Conservation (phyloP, 1,140 invertebrate species). For the Macrobrachium nipponense region DNA sequence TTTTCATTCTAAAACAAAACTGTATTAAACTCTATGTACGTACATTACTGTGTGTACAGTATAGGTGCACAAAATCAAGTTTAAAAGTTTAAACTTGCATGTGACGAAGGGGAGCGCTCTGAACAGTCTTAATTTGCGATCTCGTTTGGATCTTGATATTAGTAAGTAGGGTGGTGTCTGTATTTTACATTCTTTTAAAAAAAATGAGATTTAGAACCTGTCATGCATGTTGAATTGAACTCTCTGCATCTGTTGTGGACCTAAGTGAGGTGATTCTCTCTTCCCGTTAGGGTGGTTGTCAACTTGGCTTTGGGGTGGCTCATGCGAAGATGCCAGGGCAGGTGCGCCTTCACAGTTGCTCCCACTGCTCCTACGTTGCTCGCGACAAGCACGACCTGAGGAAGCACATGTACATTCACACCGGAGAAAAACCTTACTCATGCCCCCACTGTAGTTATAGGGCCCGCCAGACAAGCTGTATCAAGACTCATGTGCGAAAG, state of each 20-base stretch:
- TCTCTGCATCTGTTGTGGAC: not conserved
- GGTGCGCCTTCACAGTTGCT: slow-evolving; percentile 31
- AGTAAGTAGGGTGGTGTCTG: too few species aligned
- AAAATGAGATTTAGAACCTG: too few species aligned
- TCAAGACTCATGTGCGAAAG: slow-evolving; percentile 48
- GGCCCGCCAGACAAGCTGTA: slow-evolving; percentile 50
- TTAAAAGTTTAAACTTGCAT: too few species aligned
- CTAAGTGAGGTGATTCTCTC: slow-evolving; percentile 53
- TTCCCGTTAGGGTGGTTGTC: slow-evolving; percentile 48
- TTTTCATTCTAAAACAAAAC: too few species aligned
- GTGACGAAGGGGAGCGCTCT: too few species aligned
- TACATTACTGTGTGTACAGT: too few species aligned
- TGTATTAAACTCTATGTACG: too few species aligned
- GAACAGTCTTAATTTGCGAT: too few species aligned
- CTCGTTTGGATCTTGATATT: too few species aligned
- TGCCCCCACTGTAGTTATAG: slow-evolving; percentile 44
- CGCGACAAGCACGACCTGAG: slow-evolving; percentile 55
- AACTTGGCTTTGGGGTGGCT: slow-evolving; percentile 14
- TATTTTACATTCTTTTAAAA: too few species aligned
- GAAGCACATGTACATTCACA: slow-evolving; percentile 53
- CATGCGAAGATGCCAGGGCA: slow-evolving; percentile 12
- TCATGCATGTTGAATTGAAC: too few species aligned
- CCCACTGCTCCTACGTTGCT: slow-evolving; percentile 53
- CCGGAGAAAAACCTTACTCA: slow-evolving; percentile 50
- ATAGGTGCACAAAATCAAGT: too few species aligned